Conservation (phyloP, 2,113 vertebrate species). For the Grus americana region DNA sequence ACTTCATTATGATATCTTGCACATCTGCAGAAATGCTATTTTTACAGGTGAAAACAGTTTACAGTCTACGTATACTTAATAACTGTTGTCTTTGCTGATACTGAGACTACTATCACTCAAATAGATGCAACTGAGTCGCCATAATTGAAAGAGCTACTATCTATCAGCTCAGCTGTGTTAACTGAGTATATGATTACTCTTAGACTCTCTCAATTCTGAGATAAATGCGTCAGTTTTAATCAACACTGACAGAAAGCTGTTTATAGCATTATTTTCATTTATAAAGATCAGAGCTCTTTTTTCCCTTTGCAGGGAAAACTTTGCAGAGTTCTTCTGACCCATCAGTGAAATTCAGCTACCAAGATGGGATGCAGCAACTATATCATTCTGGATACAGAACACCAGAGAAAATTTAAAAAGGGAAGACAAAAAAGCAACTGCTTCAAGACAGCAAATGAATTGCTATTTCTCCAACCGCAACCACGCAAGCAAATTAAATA, state of each 20-base stretch:
- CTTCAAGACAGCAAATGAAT: not conserved
- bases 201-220: not conserved
- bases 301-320: no score
- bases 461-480: not conserved
- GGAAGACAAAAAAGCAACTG: not conserved
- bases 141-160: not conserved
- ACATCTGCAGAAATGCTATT: not conserved
- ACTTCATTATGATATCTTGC: not conserved
- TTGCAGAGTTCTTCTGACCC: not conserved
- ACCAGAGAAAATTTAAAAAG: not conserved
- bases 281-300: not conserved
- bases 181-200: not conserved
- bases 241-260: not conserved
- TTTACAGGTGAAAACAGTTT: not conserved
- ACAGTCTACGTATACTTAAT: not conserved
- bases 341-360: not conserved
- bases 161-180: not conserved
- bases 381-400: not conserved
- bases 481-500: not conserved
- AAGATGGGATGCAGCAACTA: not conserved
- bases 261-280: not conserved
- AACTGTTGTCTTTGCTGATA: not conserved
- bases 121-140: not conserved
- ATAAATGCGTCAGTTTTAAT: not conserved
- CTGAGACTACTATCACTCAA: not conserved